A percentile compares a stretch with the other conserved stretches of the same genome.
Evolutionary conservation across 2,888 invertebrate species (phyloP).

Genomic region (Agapostemon virescens): DNA sequence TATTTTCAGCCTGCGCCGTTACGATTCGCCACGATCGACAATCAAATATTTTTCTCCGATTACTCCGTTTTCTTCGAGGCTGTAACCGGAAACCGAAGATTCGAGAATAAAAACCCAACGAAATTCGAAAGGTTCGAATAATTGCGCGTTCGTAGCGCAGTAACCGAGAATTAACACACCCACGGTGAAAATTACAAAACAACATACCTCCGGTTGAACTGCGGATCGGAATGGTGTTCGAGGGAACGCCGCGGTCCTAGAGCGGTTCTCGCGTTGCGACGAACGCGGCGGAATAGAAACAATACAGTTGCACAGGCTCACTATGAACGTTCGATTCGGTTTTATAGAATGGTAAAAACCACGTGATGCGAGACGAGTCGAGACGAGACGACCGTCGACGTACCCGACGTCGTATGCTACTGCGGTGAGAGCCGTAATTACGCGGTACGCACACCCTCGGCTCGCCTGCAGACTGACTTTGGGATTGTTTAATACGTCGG

Average conservation of each 20-base stretch:
- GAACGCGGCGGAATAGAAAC: neutral
- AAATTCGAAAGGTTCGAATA: neutral
- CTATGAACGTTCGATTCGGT: neutral
- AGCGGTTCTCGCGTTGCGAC: neutral
- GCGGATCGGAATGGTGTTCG: neutral
- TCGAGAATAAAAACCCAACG: neutral
- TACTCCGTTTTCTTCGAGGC: too few relatives aligned
- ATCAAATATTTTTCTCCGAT: too few relatives aligned
- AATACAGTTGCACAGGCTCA: slow-evolving; percentile 23
- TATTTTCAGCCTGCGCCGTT: neutral
- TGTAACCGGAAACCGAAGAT: too few relatives aligned
- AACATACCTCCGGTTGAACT: slow-evolving; percentile 34
- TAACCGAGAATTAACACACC: too few relatives aligned
- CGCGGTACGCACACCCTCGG: slow-evolving; percentile 45
- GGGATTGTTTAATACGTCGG: slow-evolving; percentile 50
- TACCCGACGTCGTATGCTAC: neutral
- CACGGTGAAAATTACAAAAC: slow-evolving; percentile 14
- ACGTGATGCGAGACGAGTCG: neutral
- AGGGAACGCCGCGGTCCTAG: neutral
- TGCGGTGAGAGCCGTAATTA: slow-evolving; percentile 33
- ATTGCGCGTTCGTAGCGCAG: too few relatives aligned
- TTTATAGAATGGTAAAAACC: neutral
- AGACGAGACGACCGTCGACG: too few relatives aligned
- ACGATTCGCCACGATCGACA: too few relatives aligned
- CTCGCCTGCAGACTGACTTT: slow-evolving; percentile 53